Conservation (phyloP, 1,140 invertebrate species). For the Danaus plexippus region DNA sequence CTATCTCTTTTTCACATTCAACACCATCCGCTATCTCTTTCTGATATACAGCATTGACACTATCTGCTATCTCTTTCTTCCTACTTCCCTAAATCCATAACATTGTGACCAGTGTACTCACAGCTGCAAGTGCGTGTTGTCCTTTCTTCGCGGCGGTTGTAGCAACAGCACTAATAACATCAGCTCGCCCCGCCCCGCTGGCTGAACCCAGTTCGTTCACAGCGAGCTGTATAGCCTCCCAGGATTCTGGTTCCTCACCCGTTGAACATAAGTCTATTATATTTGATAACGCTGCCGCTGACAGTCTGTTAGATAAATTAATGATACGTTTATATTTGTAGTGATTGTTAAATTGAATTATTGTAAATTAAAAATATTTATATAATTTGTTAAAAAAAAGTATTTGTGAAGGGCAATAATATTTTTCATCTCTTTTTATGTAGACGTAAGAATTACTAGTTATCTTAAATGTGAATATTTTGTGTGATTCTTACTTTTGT, state of each 20-base stretch:
- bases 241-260: conserved; percentile 19
- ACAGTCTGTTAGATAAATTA: conserved; percentile 30
- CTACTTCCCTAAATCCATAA: no score
- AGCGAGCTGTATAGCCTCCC: conserved; percentile 30
- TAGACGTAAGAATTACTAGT: no score
- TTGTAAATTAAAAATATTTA: no score
- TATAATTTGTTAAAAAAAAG: no score
- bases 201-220: conserved; percentile 30
- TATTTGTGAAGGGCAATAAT: no score
- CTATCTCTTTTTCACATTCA: no score
- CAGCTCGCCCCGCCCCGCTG: conserved; percentile 30
- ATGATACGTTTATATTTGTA: neutral
- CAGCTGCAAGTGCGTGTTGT: conserved; percentile 4
- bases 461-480: neutral
- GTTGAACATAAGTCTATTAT: conserved; percentile 46
- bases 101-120: neutral
- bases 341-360: no score
- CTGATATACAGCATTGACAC: no score
- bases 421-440: no score
- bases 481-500: conserved; percentile 36
- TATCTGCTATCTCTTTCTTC: no score
- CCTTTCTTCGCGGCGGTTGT: conserved; percentile 3
- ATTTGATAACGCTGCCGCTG: conserved; percentile 41
- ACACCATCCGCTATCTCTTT: no score
- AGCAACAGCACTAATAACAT: conserved; percentile 16